A percentile compares a stretch with the other conserved stretches of the same genome.
phyloP scores from a whole-genome alignment of 2,888 invertebrate genomes.

The Graphium colonna region DNA sequence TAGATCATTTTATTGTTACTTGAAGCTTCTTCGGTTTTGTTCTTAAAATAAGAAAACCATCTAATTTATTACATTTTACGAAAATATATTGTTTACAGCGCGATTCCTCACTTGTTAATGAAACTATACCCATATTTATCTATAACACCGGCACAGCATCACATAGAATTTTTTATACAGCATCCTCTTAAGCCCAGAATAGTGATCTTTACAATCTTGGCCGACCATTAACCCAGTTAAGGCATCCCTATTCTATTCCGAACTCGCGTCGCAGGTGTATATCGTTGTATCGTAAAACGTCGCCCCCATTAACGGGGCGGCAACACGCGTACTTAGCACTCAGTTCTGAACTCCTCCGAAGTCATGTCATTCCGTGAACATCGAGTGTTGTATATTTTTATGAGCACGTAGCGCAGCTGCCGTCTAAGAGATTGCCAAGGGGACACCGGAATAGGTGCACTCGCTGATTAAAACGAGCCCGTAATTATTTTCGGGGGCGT shows the following conservation, averaged over 20 bases:
- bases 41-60: too few species aligned
- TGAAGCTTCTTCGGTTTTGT: too few species aligned
- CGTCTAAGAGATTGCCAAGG: conserved; percentile 49
- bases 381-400: conserved; percentile 61
- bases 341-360: conserved; percentile 59
- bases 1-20: too few species aligned
- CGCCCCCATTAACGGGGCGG: conserved; percentile 50
- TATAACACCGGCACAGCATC: background rate
- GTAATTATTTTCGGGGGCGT: conserved; percentile 20
- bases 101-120: too few species aligned
- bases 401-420: conserved; percentile 47
- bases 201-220: conserved; percentile 10
- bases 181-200: background rate
- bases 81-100: too few species aligned
- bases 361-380: conserved; percentile 53
- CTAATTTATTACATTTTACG: too few species aligned
- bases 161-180: too few species aligned
- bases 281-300: conserved; percentile 53
- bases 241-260: conserved; percentile 41
- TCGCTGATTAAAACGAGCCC: conserved; percentile 26
- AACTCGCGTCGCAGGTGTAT: conserved; percentile 57
- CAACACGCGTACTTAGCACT: conserved; percentile 70
- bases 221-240: conserved; percentile 42
- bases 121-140: too few species aligned
- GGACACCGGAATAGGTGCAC: conserved; percentile 29